Conservation (phyloP, 2,888 invertebrate species). For the Ophion slaviceki region DNA sequence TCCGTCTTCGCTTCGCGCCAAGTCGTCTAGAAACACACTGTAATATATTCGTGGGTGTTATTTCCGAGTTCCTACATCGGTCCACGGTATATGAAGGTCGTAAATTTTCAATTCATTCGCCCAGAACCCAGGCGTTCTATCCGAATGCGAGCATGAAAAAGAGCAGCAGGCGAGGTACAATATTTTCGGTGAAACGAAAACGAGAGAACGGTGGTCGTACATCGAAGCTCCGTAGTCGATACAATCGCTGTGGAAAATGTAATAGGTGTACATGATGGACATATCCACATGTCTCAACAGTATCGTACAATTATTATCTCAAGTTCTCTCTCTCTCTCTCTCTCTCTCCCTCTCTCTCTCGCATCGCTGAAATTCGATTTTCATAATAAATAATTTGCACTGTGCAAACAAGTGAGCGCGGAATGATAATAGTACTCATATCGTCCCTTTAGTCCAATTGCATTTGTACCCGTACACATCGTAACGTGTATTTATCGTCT, state of each 20-base stretch:
- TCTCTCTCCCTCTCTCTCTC: background rate
- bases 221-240: background rate
- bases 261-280: background rate
- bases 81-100: background rate
- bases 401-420: constrained; percentile 53
- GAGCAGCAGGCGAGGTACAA: background rate
- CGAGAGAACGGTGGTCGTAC: background rate
- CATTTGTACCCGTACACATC: too few relatives aligned
- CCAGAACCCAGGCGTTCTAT: constrained; percentile 15
- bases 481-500: too few relatives aligned
- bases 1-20: constrained; percentile 15
- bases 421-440: background rate
- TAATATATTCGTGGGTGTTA: constrained; percentile 11
- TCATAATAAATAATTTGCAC: constrained; percentile 53
- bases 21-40: constrained; percentile 8
- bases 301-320: background rate
- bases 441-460: too few relatives aligned
- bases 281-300: background rate
- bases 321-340: background rate
- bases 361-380: constrained; percentile 44
- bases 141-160: constrained; percentile 23
- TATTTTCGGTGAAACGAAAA: background rate
- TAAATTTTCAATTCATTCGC: constrained; percentile 33
- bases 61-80: background rate
- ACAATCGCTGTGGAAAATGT: background rate